Evolutionary conservation across 2,797 vertebrate genomes (phyloP).

Genomic region (Poliocrania exsul): DNA sequence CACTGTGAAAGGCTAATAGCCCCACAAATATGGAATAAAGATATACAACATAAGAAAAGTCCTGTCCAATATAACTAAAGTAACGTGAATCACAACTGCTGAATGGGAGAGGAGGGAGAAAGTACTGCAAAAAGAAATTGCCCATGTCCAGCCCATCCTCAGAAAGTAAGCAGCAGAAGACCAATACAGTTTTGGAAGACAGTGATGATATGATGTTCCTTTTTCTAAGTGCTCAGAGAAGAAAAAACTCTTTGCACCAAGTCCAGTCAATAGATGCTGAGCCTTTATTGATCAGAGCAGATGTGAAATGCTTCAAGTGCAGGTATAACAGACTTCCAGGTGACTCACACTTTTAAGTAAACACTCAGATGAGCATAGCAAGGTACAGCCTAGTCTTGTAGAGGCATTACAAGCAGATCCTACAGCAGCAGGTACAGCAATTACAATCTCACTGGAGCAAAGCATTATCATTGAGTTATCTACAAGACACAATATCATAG

Average conservation of each 20-base stretch:
- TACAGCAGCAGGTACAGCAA: background rate
- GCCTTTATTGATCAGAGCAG: background rate
- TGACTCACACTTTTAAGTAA: background rate
- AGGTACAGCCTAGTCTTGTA: background rate
- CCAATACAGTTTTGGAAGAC: background rate
- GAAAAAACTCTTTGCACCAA: background rate
- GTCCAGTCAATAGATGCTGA: background rate
- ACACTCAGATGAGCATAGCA: fast-evolving
- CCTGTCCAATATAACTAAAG: background rate
- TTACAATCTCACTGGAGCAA: fast-evolving
- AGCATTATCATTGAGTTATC: fast-evolving
- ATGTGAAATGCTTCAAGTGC: background rate
- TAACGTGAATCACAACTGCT: background rate
- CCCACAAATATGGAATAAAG: background rate
- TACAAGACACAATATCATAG: fast-evolving
- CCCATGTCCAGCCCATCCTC: background rate
- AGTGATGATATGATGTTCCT: too few relatives aligned
- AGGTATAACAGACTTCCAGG: background rate
- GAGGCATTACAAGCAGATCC: background rate
- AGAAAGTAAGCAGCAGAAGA: background rate
- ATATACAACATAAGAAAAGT: background rate
- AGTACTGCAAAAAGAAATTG: background rate
- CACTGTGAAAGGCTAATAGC: background rate
- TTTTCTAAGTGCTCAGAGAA: background rate
- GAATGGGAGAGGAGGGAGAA: background rate